Base-by-base conservation (phyloP, 2,888 invertebrate species). In the Aphodius sticticus region DNA sequence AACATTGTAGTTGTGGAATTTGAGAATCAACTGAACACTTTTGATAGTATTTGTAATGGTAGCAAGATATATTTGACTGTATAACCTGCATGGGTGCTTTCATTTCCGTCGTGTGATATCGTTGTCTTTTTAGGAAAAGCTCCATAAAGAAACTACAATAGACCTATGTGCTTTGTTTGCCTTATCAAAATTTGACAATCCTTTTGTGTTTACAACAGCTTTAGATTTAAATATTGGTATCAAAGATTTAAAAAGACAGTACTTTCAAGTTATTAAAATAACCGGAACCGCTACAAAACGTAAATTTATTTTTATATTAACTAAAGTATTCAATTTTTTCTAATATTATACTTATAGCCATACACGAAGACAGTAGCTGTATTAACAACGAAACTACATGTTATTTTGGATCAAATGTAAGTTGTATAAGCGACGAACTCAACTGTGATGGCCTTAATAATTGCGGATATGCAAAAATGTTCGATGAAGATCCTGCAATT, bases 361-460 rank as follows among this genome's bases (percentile, higher is more conserved):
- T 81, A 35, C 70, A 53, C 75, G 74, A 72, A 35, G 76, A 78
- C 76, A 79, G 80, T 16, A 70, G 7, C n/a, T 83, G 82, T 69
- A 69, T 78, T 53, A 9, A 35, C 7, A 81, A 79, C 6, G 84
- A 84, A 78, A 77, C 82, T 12, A 36, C 16, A 12, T 84, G 84
- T 76, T 36, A 75, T 35, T 77, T 83, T 37, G 70, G 78, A 16
- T 81, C 78, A 38, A 78, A 76, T 71, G n/a, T 77, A 6, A 79
- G 82, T 35, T 84, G 84, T 70, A 82, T 84, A 38, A 82, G 82
- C 71, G 78, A 70, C 35, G 82, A 83, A 75, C 74, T 84, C 0
- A 79, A 80, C 69, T 84, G 84, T 76, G 84, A 84, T 78, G 80
- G 78, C 15, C 84, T 84, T 77, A 80, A 82, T 15, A 84, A 84